phyloP scores from a whole-genome alignment of 2,797 vertebrate genomes.

The Anolis apletophallus region DNA sequence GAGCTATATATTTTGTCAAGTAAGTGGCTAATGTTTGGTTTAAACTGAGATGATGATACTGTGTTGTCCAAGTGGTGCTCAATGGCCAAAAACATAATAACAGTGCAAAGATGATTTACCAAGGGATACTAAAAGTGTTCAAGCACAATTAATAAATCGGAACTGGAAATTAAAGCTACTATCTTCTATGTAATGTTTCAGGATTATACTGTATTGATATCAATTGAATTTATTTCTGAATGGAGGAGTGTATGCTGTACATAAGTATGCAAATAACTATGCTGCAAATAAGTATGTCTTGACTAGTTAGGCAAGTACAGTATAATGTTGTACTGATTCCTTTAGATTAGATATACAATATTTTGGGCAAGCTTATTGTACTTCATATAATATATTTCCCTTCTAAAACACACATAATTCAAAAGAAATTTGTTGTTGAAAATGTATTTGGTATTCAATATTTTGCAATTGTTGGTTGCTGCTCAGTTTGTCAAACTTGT shows the following conservation, averaged over 20 bases:
- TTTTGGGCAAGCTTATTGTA: not conserved
- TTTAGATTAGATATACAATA: not conserved
- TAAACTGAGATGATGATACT: not conserved
- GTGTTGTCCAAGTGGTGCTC: not conserved
- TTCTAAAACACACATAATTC: not conserved
- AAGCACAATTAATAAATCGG: not conserved
- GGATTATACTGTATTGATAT: not conserved
- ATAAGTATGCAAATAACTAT: not conserved
- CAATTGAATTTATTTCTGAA: not conserved
- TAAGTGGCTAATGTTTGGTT: conserved; percentile 36
- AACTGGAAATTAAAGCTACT: not conserved
- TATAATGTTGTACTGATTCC: not conserved
- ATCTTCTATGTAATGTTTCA: not conserved
- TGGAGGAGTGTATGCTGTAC: not conserved
- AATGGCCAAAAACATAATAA: not conserved
- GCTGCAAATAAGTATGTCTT: not conserved
- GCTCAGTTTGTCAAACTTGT: not conserved
- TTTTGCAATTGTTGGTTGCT: not conserved
- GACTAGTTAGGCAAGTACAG: not conserved
- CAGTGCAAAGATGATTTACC: not conserved
- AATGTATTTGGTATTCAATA: not conserved
- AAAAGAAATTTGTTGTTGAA: too few species aligned
- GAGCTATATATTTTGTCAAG: conserved; percentile 82
- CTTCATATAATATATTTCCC: not conserved
- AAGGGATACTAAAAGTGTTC: not conserved